Evolutionary conservation across 2,113 vertebrate genomes (phyloP).

Genomic region (Sciurus niger): DNA sequence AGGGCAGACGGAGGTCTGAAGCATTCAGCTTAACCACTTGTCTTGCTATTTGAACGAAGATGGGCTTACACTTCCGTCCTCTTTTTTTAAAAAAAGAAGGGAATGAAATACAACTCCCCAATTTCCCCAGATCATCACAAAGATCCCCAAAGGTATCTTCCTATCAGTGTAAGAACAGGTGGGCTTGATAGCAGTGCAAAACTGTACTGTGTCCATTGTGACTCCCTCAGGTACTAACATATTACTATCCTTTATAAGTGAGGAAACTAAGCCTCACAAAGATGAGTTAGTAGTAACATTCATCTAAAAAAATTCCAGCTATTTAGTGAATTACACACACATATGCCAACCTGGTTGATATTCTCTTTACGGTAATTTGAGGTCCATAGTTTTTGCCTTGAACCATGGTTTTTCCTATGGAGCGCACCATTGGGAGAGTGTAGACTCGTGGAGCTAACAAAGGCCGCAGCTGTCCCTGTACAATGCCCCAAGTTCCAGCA

Average conservation of each 20-base stretch:
- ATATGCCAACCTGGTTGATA: conserved; percentile 91
- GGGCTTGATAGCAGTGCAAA: neutral
- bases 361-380: conserved; percentile 94
- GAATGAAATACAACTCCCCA: conserved; percentile 47
- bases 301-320: neutral
- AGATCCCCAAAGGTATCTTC: neutral
- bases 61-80: conserved; percentile 94
- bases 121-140: conserved; percentile 20
- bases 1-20: conserved; percentile 92
- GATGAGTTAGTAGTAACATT: fast-evolving
- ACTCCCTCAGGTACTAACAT: neutral
- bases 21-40: conserved; percentile 94
- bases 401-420: conserved; percentile 94
- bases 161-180: neutral
- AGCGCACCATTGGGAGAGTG: conserved; percentile 93
- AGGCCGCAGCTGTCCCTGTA: conserved; percentile 92
- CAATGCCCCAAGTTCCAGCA: conserved; percentile 93
- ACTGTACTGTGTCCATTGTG: neutral
- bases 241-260: neutral
- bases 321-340: neutral
- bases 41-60: conserved; percentile 93
- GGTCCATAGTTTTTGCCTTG: conserved; percentile 94
- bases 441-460: conserved; percentile 92
- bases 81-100: conserved; percentile 77
- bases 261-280: neutral